Base-by-base conservation (phyloP, 2,888 invertebrate species). In the Colostygia pectinataria region DNA sequence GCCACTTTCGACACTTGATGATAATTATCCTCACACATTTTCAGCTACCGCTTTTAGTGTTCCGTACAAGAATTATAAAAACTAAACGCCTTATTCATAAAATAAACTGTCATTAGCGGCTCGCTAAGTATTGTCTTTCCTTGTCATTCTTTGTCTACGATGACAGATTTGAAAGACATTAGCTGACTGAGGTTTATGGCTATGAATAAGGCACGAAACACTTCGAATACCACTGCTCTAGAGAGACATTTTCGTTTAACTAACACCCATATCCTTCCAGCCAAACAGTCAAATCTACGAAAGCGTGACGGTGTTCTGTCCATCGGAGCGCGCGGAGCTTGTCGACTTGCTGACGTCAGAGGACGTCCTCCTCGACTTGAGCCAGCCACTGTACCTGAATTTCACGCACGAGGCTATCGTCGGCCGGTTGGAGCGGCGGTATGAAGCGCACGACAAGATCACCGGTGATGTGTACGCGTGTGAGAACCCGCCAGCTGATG, bases 241-340 rank as follows among this genome's bases (percentile, higher is more conserved):
- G 34, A 23, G 13, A 2, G 6, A 2, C 9, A 12, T 6, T 12
- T 13, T 12, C n/a, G 31, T 31, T 23, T n/a, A 7, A 3, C 31
- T 31, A 40, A 39, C 2, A 12, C 2, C 4, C n/a, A 2, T 8
- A 5, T 28, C 9, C 1, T 91, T 92, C 36, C 86, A 96, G 96
- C 95, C 95, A 50, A 94, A 96, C 86, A 93, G 94, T 70, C 92
- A 92, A 71, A 91, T 94, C 63, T 95, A 95, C 91, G 96, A 96
- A 82, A 96, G 96, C 78, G 94, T 96, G 79, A 95, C 95, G 61
- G 94, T 96, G 56, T 96, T 96, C 88, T 96, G 96, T 83, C 96
- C 96, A 40, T 93, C 94, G 71, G 93, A 94, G 74, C 92, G 93
- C 59, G 90, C 95, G 64, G 95, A 96, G 65, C 85, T 92, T 61